Evolutionary conservation across 2,797 vertebrate genomes (phyloP).

Genomic region (Eleutherodactylus coqui): DNA sequence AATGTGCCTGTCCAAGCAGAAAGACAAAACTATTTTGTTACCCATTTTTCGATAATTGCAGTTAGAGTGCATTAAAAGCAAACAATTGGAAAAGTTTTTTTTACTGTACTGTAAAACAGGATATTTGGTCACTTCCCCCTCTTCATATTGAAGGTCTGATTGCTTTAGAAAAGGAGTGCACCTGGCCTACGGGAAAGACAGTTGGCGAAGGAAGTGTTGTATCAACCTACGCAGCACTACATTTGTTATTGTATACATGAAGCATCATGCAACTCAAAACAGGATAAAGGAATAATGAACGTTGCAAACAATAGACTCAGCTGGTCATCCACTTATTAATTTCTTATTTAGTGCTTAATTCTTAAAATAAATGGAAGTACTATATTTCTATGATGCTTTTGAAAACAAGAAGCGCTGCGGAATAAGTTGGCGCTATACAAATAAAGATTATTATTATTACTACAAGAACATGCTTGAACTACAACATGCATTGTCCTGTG

Average conservation of each 20-base stretch:
- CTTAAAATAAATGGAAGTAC: background rate
- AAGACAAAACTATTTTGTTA: background rate
- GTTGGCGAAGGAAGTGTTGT: conserved; percentile 29
- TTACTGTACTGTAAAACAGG: background rate
- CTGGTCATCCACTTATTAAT: no score
- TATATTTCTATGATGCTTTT: background rate
- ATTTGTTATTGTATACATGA: conserved; percentile 26
- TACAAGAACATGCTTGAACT: background rate
- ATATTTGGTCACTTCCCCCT: conserved; percentile 18
- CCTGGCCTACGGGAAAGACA: background rate
- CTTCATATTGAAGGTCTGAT: background rate
- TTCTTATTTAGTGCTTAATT: no score
- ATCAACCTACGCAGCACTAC: conserved; percentile 2
- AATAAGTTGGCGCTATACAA: no score
- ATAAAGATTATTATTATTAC: no score
- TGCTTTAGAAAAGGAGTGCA: conserved; percentile 28
- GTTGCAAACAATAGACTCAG: background rate
- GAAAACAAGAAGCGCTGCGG: no score
- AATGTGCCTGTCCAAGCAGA: background rate
- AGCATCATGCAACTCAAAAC: conserved; percentile 25
- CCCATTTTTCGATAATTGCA: background rate
- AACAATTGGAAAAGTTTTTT: background rate
- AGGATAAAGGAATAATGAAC: background rate
- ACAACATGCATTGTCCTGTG: background rate
- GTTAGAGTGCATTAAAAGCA: background rate